These are phyloP conservation scores for Elaphurus davidianus DNA, from an alignment of 2,113 vertebrate species.

Conservation along the genomic window DNA sequence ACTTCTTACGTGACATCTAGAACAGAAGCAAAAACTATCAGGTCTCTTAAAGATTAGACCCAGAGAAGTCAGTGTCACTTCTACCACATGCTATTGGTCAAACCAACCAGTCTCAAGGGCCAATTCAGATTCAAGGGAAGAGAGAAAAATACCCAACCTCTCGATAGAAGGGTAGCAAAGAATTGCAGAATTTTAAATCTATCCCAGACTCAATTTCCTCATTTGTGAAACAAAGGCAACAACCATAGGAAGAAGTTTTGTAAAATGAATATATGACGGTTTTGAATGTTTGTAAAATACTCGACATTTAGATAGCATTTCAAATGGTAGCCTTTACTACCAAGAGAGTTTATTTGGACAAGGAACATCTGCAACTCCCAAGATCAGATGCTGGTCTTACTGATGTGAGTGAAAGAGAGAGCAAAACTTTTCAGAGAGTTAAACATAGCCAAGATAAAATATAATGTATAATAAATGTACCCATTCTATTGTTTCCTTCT, in stretches of 20 bases:
- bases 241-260: not conserved
- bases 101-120: not conserved
- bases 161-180: not conserved
- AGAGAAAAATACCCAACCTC: not conserved
- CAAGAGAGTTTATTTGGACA: not conserved
- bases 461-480: not conserved
- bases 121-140: not conserved
- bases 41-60: not conserved
- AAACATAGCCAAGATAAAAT: not conserved
- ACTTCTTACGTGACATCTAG: not conserved
- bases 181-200: not conserved
- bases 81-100: not conserved
- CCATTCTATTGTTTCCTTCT: not conserved
- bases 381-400: not conserved
- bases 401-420: not conserved
- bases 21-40: slow-evolving; percentile 5
- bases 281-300: not conserved
- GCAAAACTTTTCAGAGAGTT: not conserved
- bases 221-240: not conserved
- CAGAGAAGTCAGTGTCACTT: not conserved
- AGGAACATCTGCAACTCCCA: not conserved
- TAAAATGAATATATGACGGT: not conserved
- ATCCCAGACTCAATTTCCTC: not conserved
- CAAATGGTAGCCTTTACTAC: not conserved
- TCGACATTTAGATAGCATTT: not conserved